phyloP scores from a whole-genome alignment of 2,888 invertebrate genomes.

The Cheiracanthium punctorium region DNA sequence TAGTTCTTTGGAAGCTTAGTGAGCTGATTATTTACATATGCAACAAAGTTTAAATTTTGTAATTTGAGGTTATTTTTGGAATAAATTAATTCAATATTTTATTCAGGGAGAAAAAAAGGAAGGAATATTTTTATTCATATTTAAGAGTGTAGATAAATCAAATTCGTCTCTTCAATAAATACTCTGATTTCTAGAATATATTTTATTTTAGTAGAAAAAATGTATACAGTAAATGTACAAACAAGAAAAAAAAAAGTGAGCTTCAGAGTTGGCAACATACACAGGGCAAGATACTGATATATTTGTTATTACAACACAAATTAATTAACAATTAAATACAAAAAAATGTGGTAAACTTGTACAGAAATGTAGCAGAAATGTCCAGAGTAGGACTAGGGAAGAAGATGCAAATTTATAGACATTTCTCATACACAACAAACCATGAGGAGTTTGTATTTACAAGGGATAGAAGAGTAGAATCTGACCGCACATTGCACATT shows the following conservation, averaged over 20 bases:
- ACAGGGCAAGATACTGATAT: constrained; percentile 30
- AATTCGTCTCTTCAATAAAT: too few species aligned
- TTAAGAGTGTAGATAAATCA: too few species aligned
- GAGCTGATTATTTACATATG: too few species aligned
- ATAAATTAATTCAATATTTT: too few species aligned
- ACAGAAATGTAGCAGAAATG: constrained; percentile 28
- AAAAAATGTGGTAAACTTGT: constrained; percentile 45
- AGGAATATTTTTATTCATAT: too few species aligned
- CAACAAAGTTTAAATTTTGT: too few species aligned
- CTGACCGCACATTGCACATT: constrained; percentile 61
- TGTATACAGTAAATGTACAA: constrained; percentile 69
- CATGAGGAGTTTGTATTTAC: background rate
- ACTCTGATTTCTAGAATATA: constrained; percentile 48
- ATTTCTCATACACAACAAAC: background rate
- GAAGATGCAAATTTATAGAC: background rate
- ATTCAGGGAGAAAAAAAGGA: too few species aligned
- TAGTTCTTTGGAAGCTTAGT: too few species aligned
- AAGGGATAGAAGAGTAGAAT: constrained; percentile 19
- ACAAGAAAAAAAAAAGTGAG: constrained; percentile 60
- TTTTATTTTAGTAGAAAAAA: constrained; percentile 59
- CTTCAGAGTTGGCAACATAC: constrained; percentile 65
- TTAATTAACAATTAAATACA: constrained; percentile 35
- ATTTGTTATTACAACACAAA: constrained; percentile 50
- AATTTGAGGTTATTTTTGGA: too few species aligned
- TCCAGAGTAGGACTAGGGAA: constrained; percentile 33